Evolutionary conservation across 2,797 vertebrate genomes (phyloP).

Genomic region (Neostethus bicornis): DNA sequence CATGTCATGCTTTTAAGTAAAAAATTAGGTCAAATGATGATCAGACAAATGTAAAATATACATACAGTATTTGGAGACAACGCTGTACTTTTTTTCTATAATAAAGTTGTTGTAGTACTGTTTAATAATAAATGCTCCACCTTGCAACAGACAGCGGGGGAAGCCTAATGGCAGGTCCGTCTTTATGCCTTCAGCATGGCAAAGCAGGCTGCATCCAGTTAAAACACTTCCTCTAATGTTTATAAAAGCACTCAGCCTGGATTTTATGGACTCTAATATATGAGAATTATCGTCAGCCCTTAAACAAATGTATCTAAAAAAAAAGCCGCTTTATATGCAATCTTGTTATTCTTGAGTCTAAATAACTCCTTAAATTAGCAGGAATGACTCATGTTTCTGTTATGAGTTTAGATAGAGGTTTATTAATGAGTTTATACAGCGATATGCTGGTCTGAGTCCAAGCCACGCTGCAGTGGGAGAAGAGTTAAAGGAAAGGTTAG

Average conservation of each 20-base stretch:
- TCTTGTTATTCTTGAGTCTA: slow-evolving; percentile 41
- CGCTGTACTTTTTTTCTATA: not conserved
- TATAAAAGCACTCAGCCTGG: slow-evolving; percentile 70
- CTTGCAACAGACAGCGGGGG: slow-evolving; percentile 37
- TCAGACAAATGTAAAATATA: not conserved
- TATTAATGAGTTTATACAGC: slow-evolving; percentile 47
- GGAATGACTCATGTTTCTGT: slow-evolving; percentile 39
- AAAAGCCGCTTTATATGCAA: slow-evolving; percentile 32
- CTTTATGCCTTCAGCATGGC: slow-evolving; percentile 52
- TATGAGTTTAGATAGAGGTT: slow-evolving; percentile 44
- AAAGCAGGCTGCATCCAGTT: slow-evolving; percentile 62
- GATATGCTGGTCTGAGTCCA: slow-evolving; percentile 50
- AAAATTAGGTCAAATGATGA: not conserved
- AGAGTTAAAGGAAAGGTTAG: slow-evolving; percentile 46
- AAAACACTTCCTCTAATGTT: slow-evolving; percentile 76
- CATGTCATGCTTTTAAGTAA: slow-evolving; percentile 14
- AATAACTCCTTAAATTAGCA: slow-evolving; percentile 48
- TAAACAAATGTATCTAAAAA: slow-evolving; percentile 52
- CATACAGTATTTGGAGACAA: not conserved
- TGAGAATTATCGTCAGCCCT: slow-evolving; percentile 61
- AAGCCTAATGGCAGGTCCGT: slow-evolving; percentile 57
- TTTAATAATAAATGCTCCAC: slow-evolving; percentile 50
- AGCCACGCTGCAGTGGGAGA: slow-evolving; percentile 27
- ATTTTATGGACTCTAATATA: slow-evolving; percentile 70
- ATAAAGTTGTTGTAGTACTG: slow-evolving; percentile 23